Conservation (phyloP, 1,140 invertebrate genomes). For the Galleria mellonella region DNA sequence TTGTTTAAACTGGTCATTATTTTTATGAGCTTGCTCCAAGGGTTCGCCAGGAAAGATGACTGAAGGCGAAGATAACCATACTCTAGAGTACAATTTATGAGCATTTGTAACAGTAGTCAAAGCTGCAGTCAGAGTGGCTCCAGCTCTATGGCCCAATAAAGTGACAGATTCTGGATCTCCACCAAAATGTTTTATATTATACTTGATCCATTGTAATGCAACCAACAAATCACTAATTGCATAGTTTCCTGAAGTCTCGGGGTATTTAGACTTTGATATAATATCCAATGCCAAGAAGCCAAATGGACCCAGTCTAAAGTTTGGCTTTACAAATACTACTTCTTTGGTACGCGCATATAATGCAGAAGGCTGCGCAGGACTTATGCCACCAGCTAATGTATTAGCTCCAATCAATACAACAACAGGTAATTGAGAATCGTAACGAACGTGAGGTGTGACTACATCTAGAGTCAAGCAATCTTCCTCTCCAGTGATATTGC, state of each 20-base stretch:
- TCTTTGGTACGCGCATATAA: constrained; percentile 82
- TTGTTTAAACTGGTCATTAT: constrained; percentile 77
- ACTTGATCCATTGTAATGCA: constrained; percentile 86
- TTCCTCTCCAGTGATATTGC: constrained; percentile 80
- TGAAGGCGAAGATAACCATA: constrained; percentile 84
- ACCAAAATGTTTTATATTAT: constrained; percentile 88
- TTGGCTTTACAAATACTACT: constrained; percentile 88
- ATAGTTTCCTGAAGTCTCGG: constrained; percentile 89
- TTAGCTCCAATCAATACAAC: constrained; percentile 88
- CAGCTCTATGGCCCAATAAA: constrained; percentile 86
- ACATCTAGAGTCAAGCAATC: constrained; percentile 89
- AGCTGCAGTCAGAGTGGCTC: constrained; percentile 84
- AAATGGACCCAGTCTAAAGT: constrained; percentile 85
- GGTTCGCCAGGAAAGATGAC: constrained; percentile 80
- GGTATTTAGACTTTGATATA: constrained; percentile 81
- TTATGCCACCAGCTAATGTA: constrained; percentile 82
- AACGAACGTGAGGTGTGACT: constrained; percentile 82
- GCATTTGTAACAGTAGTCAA: constrained; percentile 72
- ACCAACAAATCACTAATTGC: constrained; percentile 86
- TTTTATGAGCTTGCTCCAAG: constrained; percentile 76
- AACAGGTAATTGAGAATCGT: constrained; percentile 84
- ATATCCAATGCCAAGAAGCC: constrained; percentile 85
- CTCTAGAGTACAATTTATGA: constrained; percentile 78
- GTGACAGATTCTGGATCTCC: constrained; percentile 85
- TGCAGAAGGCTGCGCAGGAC: constrained; percentile 79